Evolutionary conservation across 1,140 invertebrate species (phyloP).

Genomic region (Diorhabda sublineata): DNA sequence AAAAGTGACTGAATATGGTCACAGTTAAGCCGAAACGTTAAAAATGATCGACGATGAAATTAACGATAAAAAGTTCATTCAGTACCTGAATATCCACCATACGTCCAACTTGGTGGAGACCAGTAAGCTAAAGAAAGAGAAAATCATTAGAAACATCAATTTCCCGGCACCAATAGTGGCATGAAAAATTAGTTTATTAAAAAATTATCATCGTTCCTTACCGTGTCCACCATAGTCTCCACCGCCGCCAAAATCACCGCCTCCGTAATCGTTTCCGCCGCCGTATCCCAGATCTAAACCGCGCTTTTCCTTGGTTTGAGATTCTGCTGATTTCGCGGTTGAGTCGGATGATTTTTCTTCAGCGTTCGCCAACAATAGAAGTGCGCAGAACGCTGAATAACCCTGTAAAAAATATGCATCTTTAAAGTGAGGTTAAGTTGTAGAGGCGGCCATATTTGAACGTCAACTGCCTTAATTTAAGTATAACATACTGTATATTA

Average conservation of each 20-base stretch:
- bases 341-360: constrained; percentile 50
- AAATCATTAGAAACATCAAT: too few species aligned
- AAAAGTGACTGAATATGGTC: too few species aligned
- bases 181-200: too few species aligned
- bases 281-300: constrained; percentile 56
- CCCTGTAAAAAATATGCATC: constrained; percentile 28
- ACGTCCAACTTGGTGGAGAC: too few species aligned
- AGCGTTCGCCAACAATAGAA: constrained; percentile 50
- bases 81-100: constrained; percentile 5
- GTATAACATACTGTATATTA: too few species aligned
- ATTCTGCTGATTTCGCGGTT: constrained; percentile 37
- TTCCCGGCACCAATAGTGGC: too few species aligned
- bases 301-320: constrained; percentile 63
- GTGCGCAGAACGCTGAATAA: constrained; percentile 50
- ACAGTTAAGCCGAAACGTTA: too few species aligned
- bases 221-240: constrained; percentile 30
- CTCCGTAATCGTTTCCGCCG: constrained; percentile 54
- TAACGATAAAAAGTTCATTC: neutral
- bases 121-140: too few species aligned
- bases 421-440: too few species aligned
- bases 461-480: too few species aligned
- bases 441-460: too few species aligned
- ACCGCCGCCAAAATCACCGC: constrained; percentile 37
- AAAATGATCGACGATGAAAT: too few species aligned
- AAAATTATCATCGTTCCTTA: neutral